These are phyloP conservation scores for Tachysurus fulvidraco DNA, from an alignment of 2,113 vertebrate genomes.

Conservation along the genomic window DNA sequence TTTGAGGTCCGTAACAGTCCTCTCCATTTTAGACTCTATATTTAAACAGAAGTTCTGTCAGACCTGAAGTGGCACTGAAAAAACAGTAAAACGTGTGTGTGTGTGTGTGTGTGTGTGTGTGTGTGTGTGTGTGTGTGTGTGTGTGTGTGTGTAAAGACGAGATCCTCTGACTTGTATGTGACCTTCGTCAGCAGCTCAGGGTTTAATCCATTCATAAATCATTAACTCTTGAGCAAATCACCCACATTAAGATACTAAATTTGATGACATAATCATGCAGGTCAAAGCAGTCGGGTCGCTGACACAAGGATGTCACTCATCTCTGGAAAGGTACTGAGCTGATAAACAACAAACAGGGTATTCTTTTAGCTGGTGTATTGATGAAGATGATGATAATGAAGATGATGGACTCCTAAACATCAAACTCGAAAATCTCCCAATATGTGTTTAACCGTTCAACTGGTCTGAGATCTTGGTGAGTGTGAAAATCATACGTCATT, in stretches of 20 bases:
- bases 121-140: neutral
- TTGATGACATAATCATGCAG: neutral
- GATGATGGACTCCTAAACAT: neutral
- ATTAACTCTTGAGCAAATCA: neutral
- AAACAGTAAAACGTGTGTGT: neutral
- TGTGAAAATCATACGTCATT: too few species aligned
- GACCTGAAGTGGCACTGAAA: neutral
- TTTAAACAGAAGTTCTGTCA: constrained; percentile 1
- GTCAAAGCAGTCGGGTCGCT: neutral
- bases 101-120: neutral
- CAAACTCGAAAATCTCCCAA: neutral
- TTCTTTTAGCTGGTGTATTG: neutral
- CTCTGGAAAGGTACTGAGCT: neutral
- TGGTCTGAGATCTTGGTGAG: neutral
- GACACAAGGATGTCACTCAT: neutral
- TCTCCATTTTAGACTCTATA: neutral
- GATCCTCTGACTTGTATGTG: neutral
- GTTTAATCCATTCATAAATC: neutral
- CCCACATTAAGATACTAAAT: neutral
- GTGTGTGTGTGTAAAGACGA: neutral
- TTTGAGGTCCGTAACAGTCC: constrained; percentile 16
- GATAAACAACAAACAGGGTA: neutral
- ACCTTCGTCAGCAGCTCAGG: constrained; percentile 4
- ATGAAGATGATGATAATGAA: neutral
- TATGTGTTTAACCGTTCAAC: neutral